These are phyloP conservation scores for Eulemur mongoz DNA, from an alignment of 2,797 vertebrate species.

Conservation along the genomic window DNA sequence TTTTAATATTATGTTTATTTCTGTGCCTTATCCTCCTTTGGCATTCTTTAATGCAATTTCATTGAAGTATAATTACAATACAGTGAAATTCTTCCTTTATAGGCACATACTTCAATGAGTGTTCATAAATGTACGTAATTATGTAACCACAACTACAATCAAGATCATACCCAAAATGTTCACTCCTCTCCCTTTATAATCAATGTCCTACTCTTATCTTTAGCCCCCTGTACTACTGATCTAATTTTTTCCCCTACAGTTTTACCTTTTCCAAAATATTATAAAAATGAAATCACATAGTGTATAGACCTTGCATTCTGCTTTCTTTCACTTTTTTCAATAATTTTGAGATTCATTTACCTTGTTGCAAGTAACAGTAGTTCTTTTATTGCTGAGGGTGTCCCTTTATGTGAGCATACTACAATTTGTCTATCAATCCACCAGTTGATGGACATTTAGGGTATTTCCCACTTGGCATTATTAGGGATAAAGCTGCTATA, in stretches of 20 bases:
- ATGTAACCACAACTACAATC: neutral
- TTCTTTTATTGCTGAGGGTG: neutral
- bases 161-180: neutral
- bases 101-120: neutral
- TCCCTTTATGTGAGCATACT: neutral
- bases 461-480: neutral
- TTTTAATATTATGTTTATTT: too few species aligned
- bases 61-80: too few species aligned
- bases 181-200: neutral
- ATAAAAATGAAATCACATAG: too few species aligned
- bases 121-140: neutral
- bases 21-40: too few species aligned
- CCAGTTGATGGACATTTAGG: neutral
- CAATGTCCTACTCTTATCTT: too few species aligned
- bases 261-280: too few species aligned
- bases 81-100: too few species aligned
- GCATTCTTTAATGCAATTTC: too few species aligned
- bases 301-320: neutral
- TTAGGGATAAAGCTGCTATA: neutral
- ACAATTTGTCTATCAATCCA: neutral
- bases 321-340: neutral
- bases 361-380: neutral
- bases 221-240: neutral
- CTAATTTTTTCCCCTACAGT: too few species aligned
- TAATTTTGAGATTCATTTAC: neutral